Conservation (phyloP, 2,797 vertebrate genomes). For the Dallia pectoralis region DNA sequence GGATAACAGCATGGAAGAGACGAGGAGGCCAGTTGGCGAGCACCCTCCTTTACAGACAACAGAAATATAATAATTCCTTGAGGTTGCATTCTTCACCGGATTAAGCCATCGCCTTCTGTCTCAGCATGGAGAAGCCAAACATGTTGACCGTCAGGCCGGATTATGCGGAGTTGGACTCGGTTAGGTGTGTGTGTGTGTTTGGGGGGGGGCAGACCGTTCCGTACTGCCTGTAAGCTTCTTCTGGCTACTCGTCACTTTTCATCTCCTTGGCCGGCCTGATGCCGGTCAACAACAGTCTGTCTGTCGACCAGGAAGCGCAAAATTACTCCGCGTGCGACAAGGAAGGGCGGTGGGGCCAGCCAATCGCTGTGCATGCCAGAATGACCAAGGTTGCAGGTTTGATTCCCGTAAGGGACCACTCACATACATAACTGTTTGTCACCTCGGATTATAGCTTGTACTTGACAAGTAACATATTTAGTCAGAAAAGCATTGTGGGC, state of each 20-base stretch:
- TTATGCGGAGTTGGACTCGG: background rate
- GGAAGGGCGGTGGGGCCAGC: background rate
- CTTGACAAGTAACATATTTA: background rate
- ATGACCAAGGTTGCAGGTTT: background rate
- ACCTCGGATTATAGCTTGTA: background rate
- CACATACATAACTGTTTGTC: background rate
- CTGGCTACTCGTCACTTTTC: background rate
- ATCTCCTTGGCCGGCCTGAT: background rate
- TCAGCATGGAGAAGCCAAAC: slow-evolving; percentile 10
- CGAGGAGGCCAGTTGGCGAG: background rate
- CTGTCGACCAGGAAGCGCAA: background rate
- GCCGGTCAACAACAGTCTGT: background rate
- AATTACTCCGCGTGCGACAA: background rate
- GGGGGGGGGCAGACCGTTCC: slow-evolving; percentile 43
- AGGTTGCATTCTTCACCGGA: slow-evolving; percentile 53
- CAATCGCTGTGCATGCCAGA: background rate
- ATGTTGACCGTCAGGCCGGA: slow-evolving; percentile 11
- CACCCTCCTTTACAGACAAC: slow-evolving; percentile 22
- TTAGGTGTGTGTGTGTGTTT: background rate
- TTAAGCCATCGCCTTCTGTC: slow-evolving; percentile 34
- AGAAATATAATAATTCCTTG: slow-evolving; percentile 40
- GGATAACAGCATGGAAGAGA: background rate
- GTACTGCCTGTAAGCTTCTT: background rate
- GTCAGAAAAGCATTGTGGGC: no score
- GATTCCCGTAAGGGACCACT: background rate